Evolutionary conservation across 2,797 vertebrate species (phyloP).

Genomic region (Hippocampus kuda): DNA sequence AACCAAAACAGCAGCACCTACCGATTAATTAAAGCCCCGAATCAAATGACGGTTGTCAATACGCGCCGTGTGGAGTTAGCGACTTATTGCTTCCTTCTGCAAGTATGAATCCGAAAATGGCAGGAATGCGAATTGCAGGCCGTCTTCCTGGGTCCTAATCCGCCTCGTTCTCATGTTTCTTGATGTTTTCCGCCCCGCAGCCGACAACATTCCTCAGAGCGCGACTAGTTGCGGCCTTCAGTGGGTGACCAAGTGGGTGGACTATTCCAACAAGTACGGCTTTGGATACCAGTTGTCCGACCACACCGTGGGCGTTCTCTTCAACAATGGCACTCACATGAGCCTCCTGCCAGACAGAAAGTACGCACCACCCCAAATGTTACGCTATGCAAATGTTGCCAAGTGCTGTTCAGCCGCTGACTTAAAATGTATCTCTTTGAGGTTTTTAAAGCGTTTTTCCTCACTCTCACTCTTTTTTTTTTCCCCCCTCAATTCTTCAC

Average conservation of each 20-base stretch:
- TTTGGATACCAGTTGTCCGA: conserved; percentile 98
- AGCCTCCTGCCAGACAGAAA: conserved; percentile 94
- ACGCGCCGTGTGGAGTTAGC: background rate
- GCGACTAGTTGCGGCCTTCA: conserved; percentile 78
- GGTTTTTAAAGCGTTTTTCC: conserved; percentile 4
- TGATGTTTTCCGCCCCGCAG: conserved; percentile 43
- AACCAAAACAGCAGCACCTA: too few relatives aligned
- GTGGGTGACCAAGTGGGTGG: conserved; percentile 99
- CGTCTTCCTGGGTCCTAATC: conserved; percentile 12
- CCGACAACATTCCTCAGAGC: conserved; percentile 77
- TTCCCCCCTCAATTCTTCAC: conserved; percentile 7
- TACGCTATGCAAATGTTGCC: conserved; percentile 2
- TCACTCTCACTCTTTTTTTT: background rate
- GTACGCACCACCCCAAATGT: conserved; percentile 59
- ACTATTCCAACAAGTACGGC: conserved; percentile 98
- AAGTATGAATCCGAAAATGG: background rate
- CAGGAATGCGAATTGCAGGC: background rate
- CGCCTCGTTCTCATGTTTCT: background rate
- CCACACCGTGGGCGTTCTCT: conserved; percentile 94
- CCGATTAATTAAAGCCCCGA: too few relatives aligned
- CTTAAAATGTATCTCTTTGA: background rate
- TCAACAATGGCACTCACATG: conserved; percentile 98
- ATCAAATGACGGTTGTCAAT: too few relatives aligned
- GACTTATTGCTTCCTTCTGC: background rate
- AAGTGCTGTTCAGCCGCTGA: background rate